These are phyloP conservation scores for Axis porcinus DNA, from an alignment of 2,113 vertebrate genomes.

Conservation along the genomic window DNA sequence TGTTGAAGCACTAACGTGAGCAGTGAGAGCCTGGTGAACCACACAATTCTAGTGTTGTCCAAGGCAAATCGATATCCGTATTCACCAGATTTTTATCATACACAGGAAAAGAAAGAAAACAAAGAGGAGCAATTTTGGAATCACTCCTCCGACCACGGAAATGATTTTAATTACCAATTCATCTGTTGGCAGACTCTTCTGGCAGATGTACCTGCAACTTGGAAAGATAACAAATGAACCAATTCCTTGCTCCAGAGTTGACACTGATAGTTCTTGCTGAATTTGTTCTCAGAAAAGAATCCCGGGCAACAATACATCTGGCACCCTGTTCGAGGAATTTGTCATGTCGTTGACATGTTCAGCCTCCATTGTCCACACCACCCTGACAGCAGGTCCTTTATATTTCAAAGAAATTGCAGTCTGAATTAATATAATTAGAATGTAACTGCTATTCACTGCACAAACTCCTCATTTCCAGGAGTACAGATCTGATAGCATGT, in stretches of 20 bases:
- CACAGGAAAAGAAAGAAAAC: constrained; percentile 17
- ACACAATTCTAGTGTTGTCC: background rate
- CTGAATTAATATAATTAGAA: constrained; percentile 78
- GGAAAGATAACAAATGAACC: constrained; percentile 65
- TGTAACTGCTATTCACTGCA: constrained; percentile 66
- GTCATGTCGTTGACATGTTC: constrained; percentile 67
- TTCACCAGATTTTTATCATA: background rate
- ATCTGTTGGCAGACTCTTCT: constrained; percentile 70
- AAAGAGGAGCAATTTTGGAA: constrained; percentile 47
- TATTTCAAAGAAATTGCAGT: constrained; percentile 73
- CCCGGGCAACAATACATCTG: constrained; percentile 65
- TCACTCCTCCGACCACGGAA: constrained; percentile 51
- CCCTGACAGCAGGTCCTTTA: constrained; percentile 70
- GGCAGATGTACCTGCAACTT: constrained; percentile 69
- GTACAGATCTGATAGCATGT: constrained; percentile 49
- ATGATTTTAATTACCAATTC: constrained; percentile 73
- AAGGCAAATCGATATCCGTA: background rate
- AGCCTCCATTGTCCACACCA: constrained; percentile 71
- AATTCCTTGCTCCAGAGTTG: constrained; percentile 41
- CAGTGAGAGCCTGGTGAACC: background rate
- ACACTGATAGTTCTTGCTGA: constrained; percentile 36
- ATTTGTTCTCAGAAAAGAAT: constrained; percentile 58
- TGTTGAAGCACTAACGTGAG: background rate
- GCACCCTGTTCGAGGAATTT: constrained; percentile 64
- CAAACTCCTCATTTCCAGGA: constrained; percentile 65